Evolutionary conservation across 2,797 vertebrate species (phyloP), one percentile per base, ranked within the genome.

Genomic region (Gadopsis bispinosus): DNA sequence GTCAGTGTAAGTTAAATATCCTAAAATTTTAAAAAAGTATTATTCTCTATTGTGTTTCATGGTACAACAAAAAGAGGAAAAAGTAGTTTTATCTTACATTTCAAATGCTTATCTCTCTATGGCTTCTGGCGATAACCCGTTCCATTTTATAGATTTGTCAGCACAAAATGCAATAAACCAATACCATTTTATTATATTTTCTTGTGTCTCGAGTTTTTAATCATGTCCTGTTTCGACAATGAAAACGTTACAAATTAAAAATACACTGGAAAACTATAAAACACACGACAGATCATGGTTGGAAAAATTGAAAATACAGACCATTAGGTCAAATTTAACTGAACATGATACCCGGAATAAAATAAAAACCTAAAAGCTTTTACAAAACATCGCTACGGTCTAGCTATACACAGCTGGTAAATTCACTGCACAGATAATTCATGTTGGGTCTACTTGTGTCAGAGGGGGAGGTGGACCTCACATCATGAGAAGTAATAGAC

Each of bases 121-220:
- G 96, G 97, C 97, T 98, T 97, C 96, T 94, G 95, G 97, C 96
- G 96, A 94, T 96, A 95, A 95, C 95, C 95, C 95, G 96, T 98
- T 96, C 94, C 94, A 97, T 98, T 98, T 99, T 99, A 96, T 98
- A 99, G 97, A 99, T 95, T 96, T 93, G 95, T 98, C 98, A 98
- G 97, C 97, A 99, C 97, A 98, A 98, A 99, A 99, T 98, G 98
- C 98, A 99, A 99, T 99, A 99, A 99, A 96, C 83, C 86, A 95
- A 97, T 96, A 96, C 94, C 96, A 99, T 98, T 99, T 99, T 99
- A 99, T 96, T 97, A 99, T 95, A 96, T 39, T 39, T 39, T 95
- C 94, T 93, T 94, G 89, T 89, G 89, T 93, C 85, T 90, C 16
- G 75, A 87, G 83, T 92, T 89, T 92, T 95, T 88, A 92, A 93